Base-by-base conservation (phyloP, 2,113 vertebrate species). In the Trinectes maculatus region DNA sequence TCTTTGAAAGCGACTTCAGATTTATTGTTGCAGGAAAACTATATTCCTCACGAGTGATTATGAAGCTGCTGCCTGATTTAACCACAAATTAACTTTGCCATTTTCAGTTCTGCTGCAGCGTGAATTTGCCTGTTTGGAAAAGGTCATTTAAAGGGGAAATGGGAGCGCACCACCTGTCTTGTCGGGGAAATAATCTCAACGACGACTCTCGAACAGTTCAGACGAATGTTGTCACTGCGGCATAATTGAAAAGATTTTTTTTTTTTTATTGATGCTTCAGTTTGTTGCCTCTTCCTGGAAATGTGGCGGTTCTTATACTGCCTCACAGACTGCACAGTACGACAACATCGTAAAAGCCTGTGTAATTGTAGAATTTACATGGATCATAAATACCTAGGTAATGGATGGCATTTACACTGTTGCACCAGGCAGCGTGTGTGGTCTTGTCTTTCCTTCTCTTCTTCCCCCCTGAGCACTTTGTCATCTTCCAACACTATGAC, bases 401-500 rank as follows among this genome's bases (percentile, higher is more conserved):
- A 77, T 64, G 34, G 55, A 19, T 33, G n/a, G n/a, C n/a, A 28
- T 48, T 42, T 37, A 40, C 21, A 11, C 15, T 33, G 15, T 16
- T 19, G 29, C n/a, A 46, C 46, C 2, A 26, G 29, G 24, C 3
- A 49, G 47, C 24, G n/a, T n/a, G n/a, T n/a, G n/a, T n/a, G n/a
- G n/a, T n/a, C 65, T 74, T 28, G 82, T 84, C 73, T 74, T 82
- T 82, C 76, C 52, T 74, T 37, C 67, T 42, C 24, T 49, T 47
- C 73, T 68, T 49, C 46, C 71, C 68, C 26, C 19, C 3, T 65
- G 82, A 61, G 11, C 52, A 64, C 64, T 69, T 64, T 71, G 66
- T 81, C 72, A 80, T 42, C 57, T 58, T 62, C n/a, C 37, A 19
- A 77, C 67, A 76, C 57, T 72, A 51, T n/a, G 56, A 61, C 72